Base-by-base conservation (phyloP, 2,797 vertebrate genomes). In the Valencia hispanica region DNA sequence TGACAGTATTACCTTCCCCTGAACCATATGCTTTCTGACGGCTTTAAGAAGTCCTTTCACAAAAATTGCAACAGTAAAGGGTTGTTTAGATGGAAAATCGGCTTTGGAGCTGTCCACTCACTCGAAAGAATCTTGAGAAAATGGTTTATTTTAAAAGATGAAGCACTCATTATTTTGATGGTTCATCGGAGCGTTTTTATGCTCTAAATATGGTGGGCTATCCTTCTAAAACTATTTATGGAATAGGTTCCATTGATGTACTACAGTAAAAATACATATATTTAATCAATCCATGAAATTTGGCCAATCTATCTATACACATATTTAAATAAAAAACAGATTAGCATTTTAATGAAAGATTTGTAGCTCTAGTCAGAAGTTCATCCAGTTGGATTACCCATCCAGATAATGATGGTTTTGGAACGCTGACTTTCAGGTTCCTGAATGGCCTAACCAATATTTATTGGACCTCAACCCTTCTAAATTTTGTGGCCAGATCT, bases 1-100 rank as follows among this genome's bases (percentile, higher is more conserved):
- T 82, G 84, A 81, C 73, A 82, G 55, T 70, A 32, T 74, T 79
- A 75, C 50, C 73, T 83, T 84, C 79, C 68, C 51, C 65, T 77
- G 55, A 86, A 79, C 47, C 18, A n/a, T 82, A 41, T 79, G 15
- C 39, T 73, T 82, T 78, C 68, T 80, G 70, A 63, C 51, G 4
- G 53, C 80, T 84, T 79, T 8, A 36, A 27, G 71, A 76, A 79
- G 74, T 55, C 43, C 25, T 71, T 70, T 83, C 63, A 25, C 55
- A 80, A 79, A 83, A 73, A 80, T 45, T 80, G 78, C 69, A 61
- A 32, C 1, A 1, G 45, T 32, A 0, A 39, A 70, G 45, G 75
- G 72, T 25, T 73, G 59, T 82, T 85, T 43, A 71, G 70, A 66
- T 66, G 51, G 79, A 17, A 77, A 80, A 74, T 70, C 3, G 3